Percentiles rank a stretch among this genome's conserved stretches.
phyloP scores from a whole-genome alignment of 2,888 invertebrate genomes.

The Microchrysa polita region DNA sequence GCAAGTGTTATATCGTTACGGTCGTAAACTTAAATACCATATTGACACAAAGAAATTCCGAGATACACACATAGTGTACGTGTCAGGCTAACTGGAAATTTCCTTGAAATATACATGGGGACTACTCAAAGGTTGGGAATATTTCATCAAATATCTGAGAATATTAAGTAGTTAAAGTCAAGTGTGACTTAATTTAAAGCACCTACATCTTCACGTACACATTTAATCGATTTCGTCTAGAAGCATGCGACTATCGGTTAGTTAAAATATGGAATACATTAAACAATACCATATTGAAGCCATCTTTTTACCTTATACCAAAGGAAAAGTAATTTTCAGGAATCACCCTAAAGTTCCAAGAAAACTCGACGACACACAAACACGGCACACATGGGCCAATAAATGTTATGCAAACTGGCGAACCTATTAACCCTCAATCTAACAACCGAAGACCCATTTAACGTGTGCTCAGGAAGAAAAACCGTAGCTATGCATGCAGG shows the following conservation, averaged over 20 bases:
- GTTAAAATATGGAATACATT: too few species aligned
- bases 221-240: too few species aligned
- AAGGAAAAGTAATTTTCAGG: not conserved
- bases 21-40: slow-evolving; percentile 3
- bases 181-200: too few species aligned
- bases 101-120: too few species aligned
- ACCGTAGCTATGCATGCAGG: not conserved
- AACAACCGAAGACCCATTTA: slow-evolving; percentile 1
- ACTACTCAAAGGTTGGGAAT: too few species aligned
- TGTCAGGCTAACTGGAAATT: not conserved
- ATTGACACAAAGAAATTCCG: not conserved
- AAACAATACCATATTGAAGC: too few species aligned
- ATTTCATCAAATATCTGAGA: too few species aligned
- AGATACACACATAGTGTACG: not conserved
- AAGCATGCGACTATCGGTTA: too few species aligned
- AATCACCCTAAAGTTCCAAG: not conserved
- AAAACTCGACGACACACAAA: slow-evolving; percentile 6
- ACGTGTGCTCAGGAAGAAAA: not conserved
- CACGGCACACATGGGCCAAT: slow-evolving; percentile 19
- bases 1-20: slow-evolving; percentile 8
- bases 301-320: not conserved
- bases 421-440: slow-evolving; percentile 16
- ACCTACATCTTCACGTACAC: too few species aligned
- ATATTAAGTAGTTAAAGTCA: too few species aligned
- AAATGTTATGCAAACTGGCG: slow-evolving; percentile 31